phyloP scores from a whole-genome alignment of 2,113 vertebrate genomes.

The Hirundichthys speculiger region DNA sequence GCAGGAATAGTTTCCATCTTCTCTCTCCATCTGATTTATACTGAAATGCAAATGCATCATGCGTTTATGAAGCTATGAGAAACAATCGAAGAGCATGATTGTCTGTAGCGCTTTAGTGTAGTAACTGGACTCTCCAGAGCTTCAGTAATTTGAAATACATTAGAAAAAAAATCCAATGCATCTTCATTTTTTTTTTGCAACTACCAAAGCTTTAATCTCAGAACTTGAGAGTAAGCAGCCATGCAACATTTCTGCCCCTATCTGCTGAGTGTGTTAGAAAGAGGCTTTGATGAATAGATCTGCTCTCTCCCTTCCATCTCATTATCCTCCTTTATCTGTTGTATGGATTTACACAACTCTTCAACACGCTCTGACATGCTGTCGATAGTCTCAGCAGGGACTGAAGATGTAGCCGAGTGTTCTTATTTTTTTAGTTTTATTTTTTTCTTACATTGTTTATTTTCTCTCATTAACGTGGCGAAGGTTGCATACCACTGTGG shows the following conservation, averaged over 20 bases:
- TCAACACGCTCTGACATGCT: constrained; percentile 55
- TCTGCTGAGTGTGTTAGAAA: constrained; percentile 77
- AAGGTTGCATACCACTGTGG: background rate
- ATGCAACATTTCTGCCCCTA: constrained; percentile 33
- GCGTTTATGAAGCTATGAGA: too few relatives aligned
- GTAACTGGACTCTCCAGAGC: constrained; percentile 1
- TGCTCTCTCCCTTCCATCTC: constrained; percentile 70
- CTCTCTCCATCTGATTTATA: background rate
- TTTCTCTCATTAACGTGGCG: constrained; percentile 17
- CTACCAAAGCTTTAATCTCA: constrained; percentile 67
- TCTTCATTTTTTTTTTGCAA: constrained; percentile 44
- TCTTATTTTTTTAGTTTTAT: constrained; percentile 18
- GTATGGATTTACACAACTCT: constrained; percentile 74
- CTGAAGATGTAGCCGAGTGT: constrained; percentile 41
- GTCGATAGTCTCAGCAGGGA: constrained; percentile 48
- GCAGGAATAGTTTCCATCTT: background rate
- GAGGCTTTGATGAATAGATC: constrained; percentile 78
- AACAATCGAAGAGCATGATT: too few relatives aligned
- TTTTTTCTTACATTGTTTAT: constrained; percentile 25
- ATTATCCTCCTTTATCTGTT: constrained; percentile 75
- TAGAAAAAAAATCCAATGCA: background rate
- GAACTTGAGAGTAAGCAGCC: constrained; percentile 66
- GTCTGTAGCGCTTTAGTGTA: too few relatives aligned
- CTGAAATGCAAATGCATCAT: too few relatives aligned
- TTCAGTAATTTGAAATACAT: constrained; percentile 25